Base-by-base conservation (phyloP, 2,113 vertebrate species). In the Origma solitaria region DNA sequence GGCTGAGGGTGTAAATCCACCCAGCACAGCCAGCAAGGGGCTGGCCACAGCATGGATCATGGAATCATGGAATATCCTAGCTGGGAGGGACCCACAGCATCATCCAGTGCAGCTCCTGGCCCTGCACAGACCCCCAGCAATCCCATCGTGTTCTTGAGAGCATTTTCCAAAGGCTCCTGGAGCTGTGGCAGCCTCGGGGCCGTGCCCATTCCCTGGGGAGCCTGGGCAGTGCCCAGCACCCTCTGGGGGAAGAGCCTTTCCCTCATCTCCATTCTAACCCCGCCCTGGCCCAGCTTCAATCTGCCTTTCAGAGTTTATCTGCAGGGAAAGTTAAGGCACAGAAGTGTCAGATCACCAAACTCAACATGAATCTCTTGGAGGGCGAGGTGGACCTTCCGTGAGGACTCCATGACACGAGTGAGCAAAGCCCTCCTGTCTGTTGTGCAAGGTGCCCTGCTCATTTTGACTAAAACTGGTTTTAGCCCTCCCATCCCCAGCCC, bases 401-500 rank as follows among this genome's bases (percentile, higher is more conserved):
- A 72, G 58, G 75, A 77, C 14, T 51, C 31, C 45, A 10, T 20
- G 38, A 60, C 73, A 40, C 14, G 66, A 88, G 25, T 53, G 69
- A 76, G n/a, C 85, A 85, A 90, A 82, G 78, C 44, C 31, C 40
- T 83, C 65, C 78, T n/a, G 9, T 21, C 31, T 25, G 21, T 82
- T 92, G 45, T 60, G 82, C 86, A 90, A 93, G 50, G 30, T 2
- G 3, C 78, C 51, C 45, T 68, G 60, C 30, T 51, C 47, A 37
- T 81, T 96, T 92, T 53, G 49, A 72, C 49, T 65, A 80, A 82
- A 95, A 56, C 53, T 72, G 65, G 79, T 85, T 90, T 88, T 75
- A 92, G 60, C 40, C 30, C 44, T 96, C 38, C 71, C 60, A 70
- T 23, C 51, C 61, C 47, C 51, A 82, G 10, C 47, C 78, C 33